Evolutionary conservation across 30 jellyfish, hydroid and myxozoan genomes (phyloP), one percentile per base, ranked within the genome.

Genomic region (Sanderia malayensis): DNA sequence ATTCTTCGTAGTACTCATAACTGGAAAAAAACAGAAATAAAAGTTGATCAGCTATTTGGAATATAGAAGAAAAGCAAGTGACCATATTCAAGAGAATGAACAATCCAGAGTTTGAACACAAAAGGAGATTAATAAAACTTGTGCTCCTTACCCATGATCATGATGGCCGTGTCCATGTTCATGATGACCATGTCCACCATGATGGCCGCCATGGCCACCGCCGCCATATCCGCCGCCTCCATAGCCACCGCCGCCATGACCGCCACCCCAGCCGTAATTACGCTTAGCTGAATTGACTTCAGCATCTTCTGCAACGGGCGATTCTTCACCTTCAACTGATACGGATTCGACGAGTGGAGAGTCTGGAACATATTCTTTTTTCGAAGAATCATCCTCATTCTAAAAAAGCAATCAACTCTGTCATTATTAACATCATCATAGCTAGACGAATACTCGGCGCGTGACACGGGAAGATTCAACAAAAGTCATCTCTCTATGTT

Each of bases 111-210:
- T n/a, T n/a, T n/a, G n/a, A n/a, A n/a, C n/a, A n/a, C n/a, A n/a
- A n/a, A n/a, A n/a, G n/a, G n/a, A n/a, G n/a, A n/a, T n/a, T n/a
- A n/a, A n/a, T n/a, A n/a, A n/a, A n/a, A n/a, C n/a, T n/a, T n/a
- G 11, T 41, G 11, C 15, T 41, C 44, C 78, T 29, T 22, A 76
- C 88, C 92, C 99, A 45, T 92, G 99, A 68, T 92, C 97, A 62
- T 92, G 95, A 52, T 92, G 96, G 57, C 74, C 95, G 57, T 92
- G 99, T 0, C 87, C 96, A 62, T 92, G 99, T 71, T 92, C 92
- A 58, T 92, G 97, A 45, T 92, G 99, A 7, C 88, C 96, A 63
- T 92, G 99, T 9, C 81, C 94, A 60, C 95, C 99, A 44, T 90
- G 98, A 33, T 90, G 86, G 27, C 81, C 86, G 24, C 80, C 81